Percentiles rank a stretch among this genome's conserved stretches.
These are phyloP conservation scores for Liodrosophila aerea DNA, from an alignment of 2,888 invertebrate genomes.

Conservation along the genomic window DNA sequence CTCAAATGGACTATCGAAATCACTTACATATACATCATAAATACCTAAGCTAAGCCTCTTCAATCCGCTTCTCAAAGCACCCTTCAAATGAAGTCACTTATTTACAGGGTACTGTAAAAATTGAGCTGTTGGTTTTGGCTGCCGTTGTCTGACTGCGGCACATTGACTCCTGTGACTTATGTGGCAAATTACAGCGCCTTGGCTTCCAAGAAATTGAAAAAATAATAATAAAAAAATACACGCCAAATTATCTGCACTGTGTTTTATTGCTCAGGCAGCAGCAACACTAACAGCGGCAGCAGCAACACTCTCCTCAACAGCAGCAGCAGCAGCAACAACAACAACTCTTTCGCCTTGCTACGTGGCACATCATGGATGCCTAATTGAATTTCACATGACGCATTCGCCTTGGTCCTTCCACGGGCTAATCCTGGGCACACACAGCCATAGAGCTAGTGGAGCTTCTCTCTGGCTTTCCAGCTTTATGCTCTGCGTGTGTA, in stretches of 20 bases:
- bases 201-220: conserved; percentile 69
- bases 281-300: conserved; percentile 27
- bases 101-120: conserved; percentile 31
- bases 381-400: conserved; percentile 70
- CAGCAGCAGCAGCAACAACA: conserved; percentile 10
- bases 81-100: no score
- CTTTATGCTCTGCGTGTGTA: conserved; percentile 51
- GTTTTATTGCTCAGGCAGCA: conserved; percentile 61
- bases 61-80: no score
- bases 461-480: conserved; percentile 27
- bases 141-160: conserved; percentile 18
- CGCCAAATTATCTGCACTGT: conserved; percentile 76
- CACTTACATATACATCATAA: no score
- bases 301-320: conserved; percentile 6
- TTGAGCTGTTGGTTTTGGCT: conserved; percentile 67
- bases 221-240: conserved; percentile 49
- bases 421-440: conserved; percentile 67
- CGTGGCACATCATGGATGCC: conserved; percentile 71
- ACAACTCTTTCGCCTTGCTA: conserved; percentile 42
- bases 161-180: conserved; percentile 68
- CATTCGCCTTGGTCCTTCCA: conserved; percentile 37
- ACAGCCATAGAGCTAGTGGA: no score
- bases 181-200: conserved; percentile 74
- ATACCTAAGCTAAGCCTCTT: no score
- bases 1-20: no score